Evolutionary conservation across 2,888 invertebrate genomes (phyloP), one percentile per base, ranked within the genome.

Genomic region (Hirtodrosophila alboralis): DNA sequence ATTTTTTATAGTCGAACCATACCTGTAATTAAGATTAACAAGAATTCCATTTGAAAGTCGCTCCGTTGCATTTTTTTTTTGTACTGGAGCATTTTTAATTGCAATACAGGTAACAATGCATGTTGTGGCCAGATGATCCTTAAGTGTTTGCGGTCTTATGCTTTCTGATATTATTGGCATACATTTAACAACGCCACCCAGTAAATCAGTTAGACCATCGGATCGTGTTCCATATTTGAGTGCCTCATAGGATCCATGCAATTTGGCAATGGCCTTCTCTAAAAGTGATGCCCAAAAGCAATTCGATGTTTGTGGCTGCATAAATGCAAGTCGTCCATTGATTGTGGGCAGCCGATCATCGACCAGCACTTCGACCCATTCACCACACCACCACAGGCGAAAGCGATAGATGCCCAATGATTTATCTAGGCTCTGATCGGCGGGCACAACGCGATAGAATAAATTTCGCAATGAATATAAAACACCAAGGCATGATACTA

Each of bases 251-350:
- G 97, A 97, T 3, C 97, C 97, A 87, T 97, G 97, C 49, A 97
- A 95, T 95, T 97, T 97, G 56, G 97, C 97, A 77, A 97, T 97
- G 0, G 97, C 97, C 90, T 97, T 97, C 91, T 97, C 97, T 45
- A 97, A 91, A 18, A 97, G 91, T 0, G 96, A 95, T 0, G 97
- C 95, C 97, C 97, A 97, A 88, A 95, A 95, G 87, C 96, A 95
- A 74, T 95, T 95, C 1, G 95, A 94, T 73, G 94, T 92, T 70
- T 94, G 94, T 33, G 95, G 93, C 89, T 97, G 97, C 61, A 97
- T 92, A 90, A 97, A 97, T 30, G 96, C 96, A 63, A 97, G 92
- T 69, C 95, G 93, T 7, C 96, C 96, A 88, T 96, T 95, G 33
- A 97, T 96, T 0, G 96, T 96, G 4, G 97, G 97, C 60, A 97